Evolutionary conservation across 2,888 invertebrate genomes (phyloP).

Genomic region (Apotomis turbidana): DNA sequence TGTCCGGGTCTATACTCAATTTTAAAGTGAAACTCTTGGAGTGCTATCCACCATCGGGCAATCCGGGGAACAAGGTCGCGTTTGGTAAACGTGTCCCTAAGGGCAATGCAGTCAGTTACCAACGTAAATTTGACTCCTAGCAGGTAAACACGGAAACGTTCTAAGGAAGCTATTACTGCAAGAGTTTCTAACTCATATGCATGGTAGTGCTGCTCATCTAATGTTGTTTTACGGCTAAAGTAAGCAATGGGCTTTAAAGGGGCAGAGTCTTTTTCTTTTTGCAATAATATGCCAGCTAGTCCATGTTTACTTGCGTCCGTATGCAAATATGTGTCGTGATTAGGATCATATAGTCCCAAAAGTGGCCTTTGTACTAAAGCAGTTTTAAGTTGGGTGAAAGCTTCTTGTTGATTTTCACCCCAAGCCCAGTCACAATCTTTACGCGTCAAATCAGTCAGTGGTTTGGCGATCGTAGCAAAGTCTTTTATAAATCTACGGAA

Average conservation of each 20-base stretch:
- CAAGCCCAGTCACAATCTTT: constrained; percentile 34
- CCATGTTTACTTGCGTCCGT: constrained; percentile 38
- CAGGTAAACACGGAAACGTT: constrained; percentile 45
- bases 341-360: constrained; percentile 48
- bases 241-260: constrained; percentile 35
- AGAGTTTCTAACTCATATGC: constrained; percentile 47
- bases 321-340: constrained; percentile 39
- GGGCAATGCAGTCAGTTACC: constrained; percentile 45
- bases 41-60: constrained; percentile 43
- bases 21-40: constrained; percentile 41
- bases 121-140: constrained; percentile 44
- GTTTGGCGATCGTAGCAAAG: constrained; percentile 14
- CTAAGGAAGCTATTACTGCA: constrained; percentile 41
- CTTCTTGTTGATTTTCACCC: constrained; percentile 9
- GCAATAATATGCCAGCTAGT: constrained; percentile 40
- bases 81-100: constrained; percentile 44
- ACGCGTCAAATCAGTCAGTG: constrained; percentile 18
- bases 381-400: constrained; percentile 24
- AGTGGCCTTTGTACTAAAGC: constrained; percentile 40
- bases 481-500: constrained; percentile 27
- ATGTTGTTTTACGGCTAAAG: constrained; percentile 42
- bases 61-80: constrained; percentile 43
- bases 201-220: constrained; percentile 44
- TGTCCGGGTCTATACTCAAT: constrained; percentile 24
- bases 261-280: not conserved